Evolutionary conservation across 2,888 invertebrate species (phyloP), one percentile per base, ranked within the genome.

Genomic region (Ectemnius cavifrons): DNA sequence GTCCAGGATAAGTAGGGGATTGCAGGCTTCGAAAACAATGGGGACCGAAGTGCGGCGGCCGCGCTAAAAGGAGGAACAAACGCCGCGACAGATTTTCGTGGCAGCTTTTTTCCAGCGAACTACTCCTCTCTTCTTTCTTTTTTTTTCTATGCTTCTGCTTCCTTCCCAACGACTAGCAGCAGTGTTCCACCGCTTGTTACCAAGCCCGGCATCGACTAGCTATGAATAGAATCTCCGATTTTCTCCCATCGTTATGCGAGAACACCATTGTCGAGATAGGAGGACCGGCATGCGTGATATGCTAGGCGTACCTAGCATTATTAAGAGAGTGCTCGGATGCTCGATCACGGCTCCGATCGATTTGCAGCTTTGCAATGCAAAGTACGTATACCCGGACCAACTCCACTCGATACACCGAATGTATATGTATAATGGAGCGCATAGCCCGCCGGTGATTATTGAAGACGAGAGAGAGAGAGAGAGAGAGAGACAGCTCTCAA

Each of bases 21-120:
- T 28, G 45, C 47, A 69, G 45, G 59, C 59, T 62, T 65, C 28
- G 52, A 63, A 57, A 59, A 60, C 37, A 14, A 20, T 13, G 14
- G 46, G 57, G 16, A 58, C 23, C 8, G 23, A 11, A 45, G 18
- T 59, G 46, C 49, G 14, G 27, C 45, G 16, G 28, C 57, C 63
- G 27, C 47, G 71, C 71, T 69, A 74, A 76, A 73, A 83, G 73
- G 8, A 64, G 71, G 67, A 66, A 66, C 46, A 58, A 27, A 27
- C 65, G 71, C 64, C 73, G 80, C 70, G 76, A 82, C 70, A 71
- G 63, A 61, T 52, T 56, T 66, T 63, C 18, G 47, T 49, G 71
- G 60, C 59, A 59, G 63, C 58, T 61, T 70, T 77, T 77, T 76
- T 73, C 66, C 68, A 37, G 37, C 8, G 8, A 37, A 11, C 37